Evolutionary conservation across 2,888 invertebrate genomes (phyloP).

Genomic region (Himalopsyche kuldschensis): DNA sequence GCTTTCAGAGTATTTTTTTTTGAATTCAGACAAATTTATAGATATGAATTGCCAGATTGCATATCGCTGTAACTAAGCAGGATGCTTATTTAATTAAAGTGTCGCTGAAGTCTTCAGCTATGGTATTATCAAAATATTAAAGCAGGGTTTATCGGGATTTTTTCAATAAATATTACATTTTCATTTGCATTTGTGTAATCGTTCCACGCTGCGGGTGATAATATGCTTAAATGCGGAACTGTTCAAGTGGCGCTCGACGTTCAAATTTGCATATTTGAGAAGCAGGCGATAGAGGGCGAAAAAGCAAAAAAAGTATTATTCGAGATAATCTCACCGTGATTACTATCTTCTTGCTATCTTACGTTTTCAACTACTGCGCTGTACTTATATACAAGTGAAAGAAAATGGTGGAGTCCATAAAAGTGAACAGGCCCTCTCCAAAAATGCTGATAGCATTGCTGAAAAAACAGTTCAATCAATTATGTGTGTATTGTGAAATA

Average conservation of each 20-base stretch:
- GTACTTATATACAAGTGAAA: background rate
- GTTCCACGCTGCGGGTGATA: background rate
- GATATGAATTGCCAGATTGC: too few species aligned
- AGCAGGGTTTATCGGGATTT: too few species aligned
- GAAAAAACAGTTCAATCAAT: background rate
- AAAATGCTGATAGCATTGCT: background rate
- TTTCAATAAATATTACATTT: too few species aligned
- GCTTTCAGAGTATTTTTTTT: too few species aligned
- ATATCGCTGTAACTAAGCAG: too few species aligned
- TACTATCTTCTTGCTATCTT: slow-evolving; percentile 11
- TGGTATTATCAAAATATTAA: too few species aligned
- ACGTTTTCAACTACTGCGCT: background rate
- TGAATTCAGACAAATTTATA: too few species aligned
- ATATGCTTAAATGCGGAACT: background rate
- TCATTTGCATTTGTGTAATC: too few species aligned
- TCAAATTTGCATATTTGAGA: slow-evolving; percentile 32
- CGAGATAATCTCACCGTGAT: slow-evolving; percentile 27
- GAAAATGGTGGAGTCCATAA: slow-evolving; percentile 1
- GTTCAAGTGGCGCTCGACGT: background rate
- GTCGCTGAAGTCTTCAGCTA: too few species aligned
- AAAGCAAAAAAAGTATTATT: slow-evolving; percentile 28
- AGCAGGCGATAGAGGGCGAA: slow-evolving; percentile 3
- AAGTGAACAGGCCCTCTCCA: background rate
- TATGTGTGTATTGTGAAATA: too few species aligned
- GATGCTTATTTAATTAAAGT: too few species aligned